Base-by-base conservation (phyloP, 2,113 vertebrate genomes). In the Erinaceus europaeus region DNA sequence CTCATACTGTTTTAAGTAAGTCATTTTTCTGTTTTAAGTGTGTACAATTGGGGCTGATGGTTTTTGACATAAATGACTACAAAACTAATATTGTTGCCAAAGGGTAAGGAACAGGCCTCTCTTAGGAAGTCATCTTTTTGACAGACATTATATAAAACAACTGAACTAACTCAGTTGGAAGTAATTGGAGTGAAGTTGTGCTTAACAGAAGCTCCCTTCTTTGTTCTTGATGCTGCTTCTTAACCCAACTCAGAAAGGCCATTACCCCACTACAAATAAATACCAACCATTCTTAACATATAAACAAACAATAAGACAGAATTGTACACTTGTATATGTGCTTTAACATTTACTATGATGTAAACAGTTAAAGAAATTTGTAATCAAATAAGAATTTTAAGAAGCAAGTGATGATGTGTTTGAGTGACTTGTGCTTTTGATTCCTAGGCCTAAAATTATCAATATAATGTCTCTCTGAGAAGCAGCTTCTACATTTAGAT, bases 111-210 rank as follows among this genome's bases (percentile, higher is more conserved):
- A 68, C 80, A 86, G 42, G 73, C 67, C 11, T 87, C 20, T 74
- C 9, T 34, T 14, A 67, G 55, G 23, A 36, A 72, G 65, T 83
- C 42, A 73, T 85, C 21, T 36, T 75, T 93, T 64, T 88, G 72
- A 90, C 59, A 92, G 68, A 67, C 44, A 69, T 65, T 91, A 27
- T 34, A n/a, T 64, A 86, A 53, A 86, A 80, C 46, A 34, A 29
- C 61, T 69, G 10, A 76, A 15, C 27, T 83, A 71, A 46, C 34
- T 92, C 27, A 57, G 12, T 67, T 40, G 46, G 53, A 55, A 92
- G 55, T 93, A 88, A 88, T 32, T 88, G 34, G 59, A 91, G n/a
- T 82, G 55, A 88, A 86, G 25, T 88, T 44, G 88, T 50, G 12
- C 62, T 85, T 80, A 52, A 48, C 25, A 82, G 75, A 94, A 62